Evolutionary conservation across 2,113 vertebrate genomes (phyloP), one percentile per base, ranked within the genome.

Genomic region (Urocolius indicus): DNA sequence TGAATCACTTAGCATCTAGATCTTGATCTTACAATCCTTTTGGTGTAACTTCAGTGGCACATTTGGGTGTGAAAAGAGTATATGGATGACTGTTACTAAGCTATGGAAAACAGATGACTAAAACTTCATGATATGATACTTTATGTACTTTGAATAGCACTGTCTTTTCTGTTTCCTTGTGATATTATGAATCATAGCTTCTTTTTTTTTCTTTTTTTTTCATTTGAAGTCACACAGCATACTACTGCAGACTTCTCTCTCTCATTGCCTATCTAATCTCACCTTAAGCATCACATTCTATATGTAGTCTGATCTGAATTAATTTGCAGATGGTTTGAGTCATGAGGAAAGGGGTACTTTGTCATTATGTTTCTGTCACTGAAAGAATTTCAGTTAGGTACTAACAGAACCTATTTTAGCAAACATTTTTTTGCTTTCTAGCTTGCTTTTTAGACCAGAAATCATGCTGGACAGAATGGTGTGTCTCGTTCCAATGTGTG

Each of bases 401-500:
- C 22, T 18, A 94, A 52, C 29, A 86, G n/a, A 71, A 84, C 19
- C 34, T 85, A 66, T 59, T 45, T 19, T 54, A 84, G 57, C 66
- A 88, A 81, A 23, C 9, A 67, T 45, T 65, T 78, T 17, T 17
- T 88, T 20, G 13, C 74, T 80, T 81, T 68, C 51, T 61, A 26
- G 27, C 66, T 95, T 93, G 59, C 86, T 96, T 94, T 86, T 75
- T 69, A 85, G 83, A 91, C 18, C 38, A 58, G 57, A 30, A 84
- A 54, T 74, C 61, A 11, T 71, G 22, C 30, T 63, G 46, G 66
- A 59, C 71, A 87, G 74, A 94, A 84, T 75, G 72, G 22, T 61
- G 45, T 87, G 46, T 76, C 85, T 95, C 95, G 66, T 71, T 96
- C 63, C 49, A 89, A 62, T 43, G 67, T 90, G 76, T 80, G 76